Evolutionary conservation across 2,113 vertebrate species (phyloP).

Genomic region (Channa maculata): DNA sequence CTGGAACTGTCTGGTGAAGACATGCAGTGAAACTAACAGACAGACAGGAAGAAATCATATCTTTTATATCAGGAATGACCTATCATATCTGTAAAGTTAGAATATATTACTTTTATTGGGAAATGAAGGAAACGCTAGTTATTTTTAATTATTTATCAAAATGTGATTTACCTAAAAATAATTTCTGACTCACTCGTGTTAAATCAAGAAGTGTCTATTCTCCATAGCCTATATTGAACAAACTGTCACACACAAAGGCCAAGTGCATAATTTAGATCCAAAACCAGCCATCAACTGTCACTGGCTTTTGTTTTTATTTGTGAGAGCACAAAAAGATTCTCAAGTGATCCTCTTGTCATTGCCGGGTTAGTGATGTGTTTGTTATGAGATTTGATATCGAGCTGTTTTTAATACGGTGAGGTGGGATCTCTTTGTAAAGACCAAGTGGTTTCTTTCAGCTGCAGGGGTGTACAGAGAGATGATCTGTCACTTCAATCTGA

Average conservation of each 20-base stretch:
- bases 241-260: conserved; percentile 51
- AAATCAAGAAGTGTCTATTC: conserved; percentile 44
- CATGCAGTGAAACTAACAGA: conserved; percentile 64
- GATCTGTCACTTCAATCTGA: conserved; percentile 77
- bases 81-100: conserved; percentile 63
- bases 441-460: conserved; percentile 81
- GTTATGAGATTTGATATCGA: conserved; percentile 74
- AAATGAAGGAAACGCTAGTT: conserved; percentile 54
- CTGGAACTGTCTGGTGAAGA: conserved; percentile 76
- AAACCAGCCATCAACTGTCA: conserved; percentile 51
- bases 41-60: conserved; percentile 78
- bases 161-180: conserved; percentile 47
- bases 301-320: conserved; percentile 61
- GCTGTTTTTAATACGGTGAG: conserved; percentile 65
- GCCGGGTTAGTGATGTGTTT: conserved; percentile 61
- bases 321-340: conserved; percentile 37
- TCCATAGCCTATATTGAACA: conserved; percentile 42
- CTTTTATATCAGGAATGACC: conserved; percentile 72
- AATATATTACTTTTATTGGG: conserved; percentile 67
- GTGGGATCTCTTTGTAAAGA: conserved; percentile 77
- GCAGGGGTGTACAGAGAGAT: conserved; percentile 69
- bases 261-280: conserved; percentile 62
- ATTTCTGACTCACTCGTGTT: conserved; percentile 45
- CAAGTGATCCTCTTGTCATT: conserved; percentile 61
- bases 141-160: conserved; percentile 45